These are phyloP conservation scores for Synanceia verrucosa DNA, from an alignment of 2,797 vertebrate genomes.

Conservation along the genomic window DNA sequence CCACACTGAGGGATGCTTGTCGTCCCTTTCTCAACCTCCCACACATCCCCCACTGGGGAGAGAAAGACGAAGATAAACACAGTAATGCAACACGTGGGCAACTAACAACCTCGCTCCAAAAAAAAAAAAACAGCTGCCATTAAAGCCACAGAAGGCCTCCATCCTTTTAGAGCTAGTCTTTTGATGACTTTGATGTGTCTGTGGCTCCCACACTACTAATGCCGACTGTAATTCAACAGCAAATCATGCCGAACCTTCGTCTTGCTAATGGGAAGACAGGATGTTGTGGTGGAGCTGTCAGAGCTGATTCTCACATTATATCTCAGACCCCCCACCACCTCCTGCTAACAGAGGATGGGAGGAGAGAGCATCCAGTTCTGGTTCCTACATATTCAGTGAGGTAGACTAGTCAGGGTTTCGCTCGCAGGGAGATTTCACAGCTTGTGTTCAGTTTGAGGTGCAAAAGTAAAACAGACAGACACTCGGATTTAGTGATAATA, in stretches of 20 bases:
- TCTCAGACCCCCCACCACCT: slow-evolving; percentile 25
- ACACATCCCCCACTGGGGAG: slow-evolving; percentile 25
- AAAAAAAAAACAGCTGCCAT: slow-evolving; percentile 56
- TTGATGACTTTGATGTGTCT: slow-evolving; percentile 78
- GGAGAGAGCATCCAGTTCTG: background rate
- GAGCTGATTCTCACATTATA: slow-evolving; percentile 67
- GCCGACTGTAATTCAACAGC: slow-evolving; percentile 70
- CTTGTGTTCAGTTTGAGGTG: too few relatives aligned
- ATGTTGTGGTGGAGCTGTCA: slow-evolving; percentile 60
- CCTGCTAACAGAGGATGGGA: slow-evolving; percentile 19
- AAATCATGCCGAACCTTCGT: slow-evolving; percentile 65
- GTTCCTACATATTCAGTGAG: background rate
- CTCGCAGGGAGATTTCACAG: too few relatives aligned
- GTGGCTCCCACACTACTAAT: slow-evolving; percentile 55
- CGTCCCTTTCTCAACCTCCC: slow-evolving; percentile 28
- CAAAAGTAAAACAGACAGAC: too few relatives aligned
- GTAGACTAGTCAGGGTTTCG: too few relatives aligned
- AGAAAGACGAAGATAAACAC: slow-evolving; percentile 59
- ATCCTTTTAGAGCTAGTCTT: slow-evolving; percentile 67
- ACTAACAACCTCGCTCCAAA: slow-evolving; percentile 62
- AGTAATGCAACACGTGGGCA: slow-evolving; percentile 64
- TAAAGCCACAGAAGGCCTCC: slow-evolving; percentile 63
- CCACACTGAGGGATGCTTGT: slow-evolving; percentile 24
- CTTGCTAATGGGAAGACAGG: slow-evolving; percentile 74
- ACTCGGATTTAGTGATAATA: background rate